Percentiles rank a stretch among this genome's conserved stretches.
Evolutionary conservation across 53 echinoderm and acorn worm genomes (phyloP).

Genomic region (Apostichopus leukothele): DNA sequence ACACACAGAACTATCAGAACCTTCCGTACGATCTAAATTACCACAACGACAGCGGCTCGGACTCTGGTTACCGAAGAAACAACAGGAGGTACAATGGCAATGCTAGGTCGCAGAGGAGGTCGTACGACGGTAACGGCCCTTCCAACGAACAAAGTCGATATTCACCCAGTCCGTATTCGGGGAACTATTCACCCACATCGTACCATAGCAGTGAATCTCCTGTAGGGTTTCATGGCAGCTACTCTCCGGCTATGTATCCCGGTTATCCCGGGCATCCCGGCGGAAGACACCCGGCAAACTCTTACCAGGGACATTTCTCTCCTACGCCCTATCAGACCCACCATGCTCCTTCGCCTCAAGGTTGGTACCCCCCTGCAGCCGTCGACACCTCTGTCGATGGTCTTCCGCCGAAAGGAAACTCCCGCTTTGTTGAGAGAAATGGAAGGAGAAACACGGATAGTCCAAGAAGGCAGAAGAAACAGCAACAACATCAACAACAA

Average conservation of each 20-base stretch:
- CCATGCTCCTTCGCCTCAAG: slow-evolving; percentile 3
- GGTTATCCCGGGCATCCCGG: background rate
- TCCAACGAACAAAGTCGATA: background rate
- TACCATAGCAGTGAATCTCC: slow-evolving; percentile 24
- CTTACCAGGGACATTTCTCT: slow-evolving; percentile 26
- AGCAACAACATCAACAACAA: slow-evolving; percentile 5
- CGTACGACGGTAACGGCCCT: background rate
- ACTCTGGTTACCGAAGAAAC: slow-evolving; percentile 29
- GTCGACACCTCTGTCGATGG: background rate
- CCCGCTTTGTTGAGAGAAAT: slow-evolving; percentile 6
- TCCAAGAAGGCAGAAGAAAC: slow-evolving; percentile 37
- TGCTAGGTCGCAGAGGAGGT: slow-evolving; percentile 7
- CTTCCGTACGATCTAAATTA: slow-evolving; percentile 21
- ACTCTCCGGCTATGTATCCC: background rate
- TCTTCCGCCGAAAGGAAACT: slow-evolving; percentile 26
- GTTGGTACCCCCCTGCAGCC: slow-evolving; percentile 4
- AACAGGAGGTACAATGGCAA: slow-evolving; percentile 12
- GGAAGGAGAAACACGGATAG: slow-evolving; percentile 30
- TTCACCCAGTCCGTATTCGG: background rate
- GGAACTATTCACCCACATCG: slow-evolving; percentile 24
- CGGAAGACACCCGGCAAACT: background rate
- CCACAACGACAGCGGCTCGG: slow-evolving; percentile 42
- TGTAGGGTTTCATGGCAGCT: background rate
- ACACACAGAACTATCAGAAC: slow-evolving; percentile 14
- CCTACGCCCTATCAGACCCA: slow-evolving; percentile 31